Percentiles rank a stretch among this genome's conserved stretches.
Conservation (phyloP, 2,113 vertebrate species). For the Dasyprocta punctata region DNA sequence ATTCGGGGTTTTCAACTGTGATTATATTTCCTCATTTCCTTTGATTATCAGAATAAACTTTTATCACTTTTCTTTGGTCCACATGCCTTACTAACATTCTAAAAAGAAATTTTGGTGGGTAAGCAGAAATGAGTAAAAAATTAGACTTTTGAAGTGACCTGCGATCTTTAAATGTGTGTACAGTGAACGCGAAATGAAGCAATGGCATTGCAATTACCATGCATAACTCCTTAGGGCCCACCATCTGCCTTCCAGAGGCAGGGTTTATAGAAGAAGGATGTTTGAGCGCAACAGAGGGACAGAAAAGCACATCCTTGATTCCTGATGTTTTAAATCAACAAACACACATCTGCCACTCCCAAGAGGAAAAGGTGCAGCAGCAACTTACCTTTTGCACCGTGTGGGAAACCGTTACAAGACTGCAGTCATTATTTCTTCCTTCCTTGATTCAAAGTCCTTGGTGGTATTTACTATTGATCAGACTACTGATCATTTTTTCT, state of each 20-base stretch:
- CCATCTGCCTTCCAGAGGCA: slow-evolving; percentile 72
- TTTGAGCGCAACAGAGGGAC: slow-evolving; percentile 49
- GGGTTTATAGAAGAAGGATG: slow-evolving; percentile 63
- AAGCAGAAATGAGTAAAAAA: slow-evolving; percentile 39
- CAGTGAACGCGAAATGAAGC: background rate
- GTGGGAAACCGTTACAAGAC: background rate
- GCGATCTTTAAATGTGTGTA: background rate
- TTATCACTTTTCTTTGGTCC: slow-evolving; percentile 26
- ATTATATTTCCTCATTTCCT: slow-evolving; percentile 48
- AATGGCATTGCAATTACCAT: background rate
- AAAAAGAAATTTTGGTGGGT: background rate
- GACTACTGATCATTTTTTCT: background rate
- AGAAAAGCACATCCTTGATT: slow-evolving; percentile 8
- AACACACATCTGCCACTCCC: background rate
- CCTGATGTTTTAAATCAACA: slow-evolving; percentile 51
- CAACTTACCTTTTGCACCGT: background rate
- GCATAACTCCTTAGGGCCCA: background rate
- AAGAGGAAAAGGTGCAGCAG: background rate
- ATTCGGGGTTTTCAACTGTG: slow-evolving; percentile 43
- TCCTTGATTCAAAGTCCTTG: background rate
- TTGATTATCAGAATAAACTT: slow-evolving; percentile 43
- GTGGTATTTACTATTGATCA: slow-evolving; percentile 35
- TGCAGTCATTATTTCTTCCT: background rate
- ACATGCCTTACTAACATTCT: slow-evolving; percentile 9
- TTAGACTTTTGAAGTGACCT: slow-evolving; percentile 9